Conservation (phyloP, 2,888 invertebrate genomes). For the Caenorhabditis uteleia region DNA sequence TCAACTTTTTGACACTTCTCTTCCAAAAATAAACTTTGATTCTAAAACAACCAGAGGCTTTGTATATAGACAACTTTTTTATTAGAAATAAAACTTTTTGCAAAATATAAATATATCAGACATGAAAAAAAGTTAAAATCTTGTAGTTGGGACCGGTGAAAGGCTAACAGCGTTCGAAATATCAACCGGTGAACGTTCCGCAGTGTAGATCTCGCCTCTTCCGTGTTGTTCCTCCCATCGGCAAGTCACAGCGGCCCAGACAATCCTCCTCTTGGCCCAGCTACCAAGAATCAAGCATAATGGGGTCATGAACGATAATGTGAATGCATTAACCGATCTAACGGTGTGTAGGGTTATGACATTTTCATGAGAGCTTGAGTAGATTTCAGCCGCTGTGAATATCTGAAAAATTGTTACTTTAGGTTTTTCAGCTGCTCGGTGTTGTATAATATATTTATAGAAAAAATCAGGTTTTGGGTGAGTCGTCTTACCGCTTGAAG, state of each 20-base stretch:
- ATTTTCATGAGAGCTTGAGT: not conserved
- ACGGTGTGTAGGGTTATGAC: not conserved
- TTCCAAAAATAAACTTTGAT: not conserved
- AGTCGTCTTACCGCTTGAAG: not conserved
- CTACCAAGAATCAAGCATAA: conserved; percentile 22
- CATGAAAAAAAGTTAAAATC: conserved; percentile 2
- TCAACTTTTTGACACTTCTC: not conserved
- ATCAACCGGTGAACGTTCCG: not conserved
- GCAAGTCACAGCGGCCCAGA: conserved; percentile 7
- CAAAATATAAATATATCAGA: not conserved
- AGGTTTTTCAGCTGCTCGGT: not conserved
- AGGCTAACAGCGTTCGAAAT: conserved; percentile 14
- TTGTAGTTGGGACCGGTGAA: not conserved
- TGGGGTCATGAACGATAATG: conserved; percentile 12
- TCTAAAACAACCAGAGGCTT: not conserved
- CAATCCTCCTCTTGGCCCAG: conserved; percentile 10
- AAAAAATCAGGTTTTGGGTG: not conserved
- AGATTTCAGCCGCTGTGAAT: conserved; percentile 5
- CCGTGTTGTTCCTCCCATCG: conserved; percentile 2
- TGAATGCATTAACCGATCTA: conserved; percentile 4
- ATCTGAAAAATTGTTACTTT: conserved; percentile 1
- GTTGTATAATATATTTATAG: no score
- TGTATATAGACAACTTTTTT: no score
- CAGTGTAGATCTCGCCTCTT: conserved; percentile 9
- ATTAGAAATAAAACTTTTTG: conserved; percentile 16